These are phyloP conservation scores for Myrmecobius fasciatus DNA, from an alignment of 2,113 vertebrate species.

Conservation along the genomic window DNA sequence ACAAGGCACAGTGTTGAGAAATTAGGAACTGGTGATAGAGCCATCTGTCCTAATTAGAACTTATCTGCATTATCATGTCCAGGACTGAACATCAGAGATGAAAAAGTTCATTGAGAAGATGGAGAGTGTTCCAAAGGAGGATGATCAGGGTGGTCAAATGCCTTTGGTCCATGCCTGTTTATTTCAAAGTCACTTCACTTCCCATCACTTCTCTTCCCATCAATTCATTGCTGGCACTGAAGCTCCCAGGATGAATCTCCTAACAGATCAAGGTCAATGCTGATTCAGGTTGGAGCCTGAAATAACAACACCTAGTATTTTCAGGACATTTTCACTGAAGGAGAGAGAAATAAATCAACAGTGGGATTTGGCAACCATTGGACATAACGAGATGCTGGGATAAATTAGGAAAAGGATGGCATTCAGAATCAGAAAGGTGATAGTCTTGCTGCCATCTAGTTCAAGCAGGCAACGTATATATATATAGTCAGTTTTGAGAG, in stretches of 20 bases:
- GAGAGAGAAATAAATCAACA: background rate
- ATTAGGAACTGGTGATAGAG: background rate
- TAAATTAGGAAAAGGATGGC: background rate
- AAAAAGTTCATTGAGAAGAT: background rate
- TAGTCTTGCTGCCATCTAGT: background rate
- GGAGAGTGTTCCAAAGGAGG: background rate
- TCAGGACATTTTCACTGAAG: background rate
- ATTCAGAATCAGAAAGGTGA: background rate
- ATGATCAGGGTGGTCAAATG: background rate
- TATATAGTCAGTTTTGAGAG: background rate
- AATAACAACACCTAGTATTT: background rate
- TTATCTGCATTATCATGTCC: background rate
- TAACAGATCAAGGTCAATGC: background rate
- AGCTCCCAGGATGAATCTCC: background rate
- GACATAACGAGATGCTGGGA: background rate
- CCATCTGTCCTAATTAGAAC: background rate
- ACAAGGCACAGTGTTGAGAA: background rate
- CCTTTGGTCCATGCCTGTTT: background rate
- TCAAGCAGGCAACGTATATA: background rate
- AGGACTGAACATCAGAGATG: background rate
- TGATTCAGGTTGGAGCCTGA: background rate
- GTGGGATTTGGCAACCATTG: background rate
- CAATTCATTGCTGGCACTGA: background rate
- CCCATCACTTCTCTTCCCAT: background rate
- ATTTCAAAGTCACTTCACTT: background rate